Conservation (phyloP, 2,113 vertebrate species). For the Balaeniceps rex region DNA sequence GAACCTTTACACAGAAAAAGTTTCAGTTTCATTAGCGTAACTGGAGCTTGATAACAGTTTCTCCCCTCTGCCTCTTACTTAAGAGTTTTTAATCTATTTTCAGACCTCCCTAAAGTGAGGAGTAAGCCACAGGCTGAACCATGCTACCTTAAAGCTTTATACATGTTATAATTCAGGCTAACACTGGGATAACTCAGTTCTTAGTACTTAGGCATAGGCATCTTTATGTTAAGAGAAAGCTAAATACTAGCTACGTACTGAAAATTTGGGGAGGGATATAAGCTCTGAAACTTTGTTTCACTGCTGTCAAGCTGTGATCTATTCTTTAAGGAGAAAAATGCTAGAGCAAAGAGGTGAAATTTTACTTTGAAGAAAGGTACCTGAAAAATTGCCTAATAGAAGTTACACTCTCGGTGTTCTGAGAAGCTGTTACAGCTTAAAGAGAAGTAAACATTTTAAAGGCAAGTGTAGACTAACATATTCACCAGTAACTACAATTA, state of each 20-base stretch:
- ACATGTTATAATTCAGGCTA: not conserved
- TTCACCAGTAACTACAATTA: not conserved
- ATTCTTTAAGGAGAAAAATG: not conserved
- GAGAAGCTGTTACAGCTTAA: not conserved
- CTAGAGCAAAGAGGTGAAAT: not conserved
- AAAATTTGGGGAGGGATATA: not conserved
- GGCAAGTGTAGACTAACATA: not conserved
- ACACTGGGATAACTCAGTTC: not conserved
- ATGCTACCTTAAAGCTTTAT: not conserved
- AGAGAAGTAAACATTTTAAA: not conserved
- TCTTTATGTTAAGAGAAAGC: not conserved
- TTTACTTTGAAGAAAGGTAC: not conserved
- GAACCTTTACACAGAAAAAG: constrained; percentile 70
- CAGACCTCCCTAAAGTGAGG: not conserved
- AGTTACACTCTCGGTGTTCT: not conserved
- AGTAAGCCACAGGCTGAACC: not conserved
- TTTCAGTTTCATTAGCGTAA: not conserved
- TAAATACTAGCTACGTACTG: not conserved
- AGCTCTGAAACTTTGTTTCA: not conserved
- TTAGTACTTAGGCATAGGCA: not conserved
- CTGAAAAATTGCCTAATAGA: not conserved
- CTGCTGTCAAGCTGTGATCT: not conserved
- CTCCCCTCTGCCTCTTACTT: not conserved
- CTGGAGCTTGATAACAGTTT: not conserved
- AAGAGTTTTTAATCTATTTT: not conserved